These are phyloP conservation scores for Drosophila peninsularis DNA, from an alignment of 2,888 invertebrate species.

Conservation along the genomic window DNA sequence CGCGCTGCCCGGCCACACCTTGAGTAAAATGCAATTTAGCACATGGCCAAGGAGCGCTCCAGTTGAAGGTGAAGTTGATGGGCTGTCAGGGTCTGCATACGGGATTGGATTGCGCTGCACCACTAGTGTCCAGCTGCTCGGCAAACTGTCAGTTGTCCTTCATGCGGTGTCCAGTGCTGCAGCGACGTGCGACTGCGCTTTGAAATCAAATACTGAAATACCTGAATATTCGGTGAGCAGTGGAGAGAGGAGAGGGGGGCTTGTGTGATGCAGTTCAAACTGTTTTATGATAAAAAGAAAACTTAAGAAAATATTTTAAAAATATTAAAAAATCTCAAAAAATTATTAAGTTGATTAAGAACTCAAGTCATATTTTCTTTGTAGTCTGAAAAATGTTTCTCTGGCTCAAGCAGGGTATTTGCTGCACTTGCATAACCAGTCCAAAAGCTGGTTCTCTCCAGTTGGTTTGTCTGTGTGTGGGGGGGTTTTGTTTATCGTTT, in stretches of 20 bases:
- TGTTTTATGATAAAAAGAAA: background rate
- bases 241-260: background rate
- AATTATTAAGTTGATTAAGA: no score
- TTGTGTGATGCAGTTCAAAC: background rate
- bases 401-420: conserved; percentile 9
- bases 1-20: conserved; percentile 58
- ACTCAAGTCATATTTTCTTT: background rate
- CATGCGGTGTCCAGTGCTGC: background rate
- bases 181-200: conserved; percentile 25
- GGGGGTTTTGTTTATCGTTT: conserved; percentile 45
- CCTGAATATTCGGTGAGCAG: conserved; percentile 1
- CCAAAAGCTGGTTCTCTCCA: conserved; percentile 1
- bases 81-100: conserved; percentile 39
- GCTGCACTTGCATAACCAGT: background rate
- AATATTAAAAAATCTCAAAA: background rate
- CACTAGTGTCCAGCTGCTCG: background rate
- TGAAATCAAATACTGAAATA: conserved; percentile 67
- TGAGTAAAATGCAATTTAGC: conserved; percentile 69
- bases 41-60: conserved; percentile 21
- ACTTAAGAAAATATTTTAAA: background rate
- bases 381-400: background rate
- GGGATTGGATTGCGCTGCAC: conserved; percentile 6
- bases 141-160: conserved; percentile 6
- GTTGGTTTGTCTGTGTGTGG: conserved; percentile 14
- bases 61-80: conserved; percentile 36